Conservation (phyloP, 2,797 vertebrate genomes). For the Phoxinus dragarum region DNA sequence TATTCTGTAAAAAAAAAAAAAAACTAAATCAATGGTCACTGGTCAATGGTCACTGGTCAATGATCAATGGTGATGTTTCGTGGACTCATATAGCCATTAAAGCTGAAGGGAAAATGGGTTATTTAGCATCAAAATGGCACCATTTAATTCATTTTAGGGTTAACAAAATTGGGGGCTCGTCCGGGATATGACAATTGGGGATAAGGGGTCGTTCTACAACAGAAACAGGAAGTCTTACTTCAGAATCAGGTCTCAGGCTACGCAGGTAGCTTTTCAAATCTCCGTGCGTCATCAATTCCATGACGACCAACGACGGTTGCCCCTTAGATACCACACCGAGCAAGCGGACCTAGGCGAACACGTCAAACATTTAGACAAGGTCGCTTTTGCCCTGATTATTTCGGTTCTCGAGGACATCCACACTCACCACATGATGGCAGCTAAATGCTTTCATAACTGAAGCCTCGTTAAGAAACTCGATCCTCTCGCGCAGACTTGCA, state of each 20-base stretch:
- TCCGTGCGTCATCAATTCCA: slow-evolving; percentile 97
- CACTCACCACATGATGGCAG: slow-evolving; percentile 96
- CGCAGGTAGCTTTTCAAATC: slow-evolving; percentile 96
- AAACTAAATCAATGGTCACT: neutral
- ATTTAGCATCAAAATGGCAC: neutral
- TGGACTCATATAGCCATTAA: neutral
- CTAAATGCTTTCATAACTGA: slow-evolving; percentile 98
- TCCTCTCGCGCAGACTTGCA: slow-evolving; percentile 93
- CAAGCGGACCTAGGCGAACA: slow-evolving; percentile 85
- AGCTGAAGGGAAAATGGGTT: neutral
- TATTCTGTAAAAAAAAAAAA: slow-evolving; percentile 78
- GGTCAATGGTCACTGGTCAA: neutral
- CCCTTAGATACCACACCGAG: slow-evolving; percentile 97
- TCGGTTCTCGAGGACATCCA: neutral
- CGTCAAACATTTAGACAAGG: neutral
- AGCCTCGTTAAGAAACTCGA: slow-evolving; percentile 97
- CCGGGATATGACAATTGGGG: neutral
- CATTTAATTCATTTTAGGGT: neutral
- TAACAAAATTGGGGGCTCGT: slow-evolving; percentile 1
- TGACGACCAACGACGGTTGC: slow-evolving; percentile 94
- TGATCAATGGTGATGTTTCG: neutral
- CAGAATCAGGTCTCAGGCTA: slow-evolving; percentile 90
- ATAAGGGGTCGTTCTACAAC: neutral
- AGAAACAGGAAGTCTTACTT: slow-evolving; percentile 76
- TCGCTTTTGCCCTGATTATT: neutral